phyloP scores from a whole-genome alignment of 1,140 invertebrate species.

The Drosophila kepulauana region DNA sequence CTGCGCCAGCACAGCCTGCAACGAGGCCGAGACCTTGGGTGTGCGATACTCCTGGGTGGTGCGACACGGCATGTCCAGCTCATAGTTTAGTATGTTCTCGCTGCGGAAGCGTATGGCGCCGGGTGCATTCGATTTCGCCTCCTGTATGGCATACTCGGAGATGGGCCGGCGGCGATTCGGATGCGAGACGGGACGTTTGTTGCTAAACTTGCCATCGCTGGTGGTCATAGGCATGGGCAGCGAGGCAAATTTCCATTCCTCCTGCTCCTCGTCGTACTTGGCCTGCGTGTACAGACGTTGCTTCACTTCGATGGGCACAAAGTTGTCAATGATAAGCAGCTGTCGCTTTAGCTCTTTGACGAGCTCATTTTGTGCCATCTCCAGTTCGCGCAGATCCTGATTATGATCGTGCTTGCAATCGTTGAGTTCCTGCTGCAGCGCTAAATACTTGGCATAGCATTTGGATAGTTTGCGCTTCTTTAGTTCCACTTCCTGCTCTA shows the following conservation, averaged over 20 bases:
- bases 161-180: constrained; percentile 88
- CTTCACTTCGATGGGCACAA: constrained; percentile 96
- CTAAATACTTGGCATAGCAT: constrained; percentile 84
- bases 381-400: constrained; percentile 91
- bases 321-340: constrained; percentile 97
- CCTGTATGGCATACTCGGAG: constrained; percentile 90
- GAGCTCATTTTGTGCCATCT: constrained; percentile 92
- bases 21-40: constrained; percentile 89
- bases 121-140: constrained; percentile 86
- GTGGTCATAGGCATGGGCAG: constrained; percentile 71
- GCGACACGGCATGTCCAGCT: constrained; percentile 91
- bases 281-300: constrained; percentile 91
- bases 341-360: constrained; percentile 92
- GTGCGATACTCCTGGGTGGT: constrained; percentile 93
- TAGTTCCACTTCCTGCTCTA: constrained; percentile 96
- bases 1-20: constrained; percentile 91
- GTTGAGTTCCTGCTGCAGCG: constrained; percentile 90
- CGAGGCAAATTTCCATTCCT: constrained; percentile 90
- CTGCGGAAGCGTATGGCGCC: constrained; percentile 88
- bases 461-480: constrained; percentile 96
- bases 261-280: constrained; percentile 95
- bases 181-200: constrained; percentile 88
- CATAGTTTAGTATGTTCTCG: constrained; percentile 94
- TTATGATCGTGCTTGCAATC: constrained; percentile 94
- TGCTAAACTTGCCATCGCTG: constrained; percentile 84